Evolutionary conservation across 2,888 invertebrate species (phyloP), one percentile per base, ranked within the genome.

Genomic region (Temnothorax ravouxi): DNA sequence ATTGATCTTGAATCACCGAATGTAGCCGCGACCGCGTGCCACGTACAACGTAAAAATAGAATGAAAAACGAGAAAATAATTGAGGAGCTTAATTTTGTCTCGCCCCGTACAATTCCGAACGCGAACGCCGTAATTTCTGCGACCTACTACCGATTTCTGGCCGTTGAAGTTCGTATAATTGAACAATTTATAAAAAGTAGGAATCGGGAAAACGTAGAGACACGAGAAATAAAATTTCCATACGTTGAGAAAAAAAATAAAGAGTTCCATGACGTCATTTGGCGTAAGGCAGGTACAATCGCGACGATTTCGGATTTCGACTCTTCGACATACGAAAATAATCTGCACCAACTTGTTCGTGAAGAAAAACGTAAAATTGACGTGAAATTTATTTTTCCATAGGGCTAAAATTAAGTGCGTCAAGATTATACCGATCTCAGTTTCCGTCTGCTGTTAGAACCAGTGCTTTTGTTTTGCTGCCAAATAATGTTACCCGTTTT

Each of bases 1-100:
- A 89, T 88, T 84, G 88, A 84, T 88, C 88, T 83, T 83, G 88
- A 85, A 88, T 85, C 81, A 74, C 38, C 72, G 21, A 29, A 62
- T 59, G 56, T 9, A 69, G 34, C 15, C 34, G 74, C 41, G 66
- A 18, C 67, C 82, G 76, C 59, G 75, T 62, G 83, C 64, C 64
- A 50, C 61, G 50, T 56, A 50, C 62, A 38, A 61, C 29, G 71
- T 81, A 15, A 76, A 85, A 89, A 87, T 89, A 89, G 80, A 84
- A 54, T 52, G 71, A 64, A 81, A 81, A 47, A 75, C 64, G 72
- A 50, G 47, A 84, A 81, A 59, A 64, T 72, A 67, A 83, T 34
- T 54, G 56, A 38, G 5, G 41, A 15, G 41, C 54, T 79, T 64
- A 61, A 66, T 38, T 54, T 29, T 15, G 41, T 76, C 44, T 47